Percentiles rank a stretch among this genome's conserved stretches.
Evolutionary conservation across 2,113 vertebrate species (phyloP).

Genomic region (Rutilus rutilus): DNA sequence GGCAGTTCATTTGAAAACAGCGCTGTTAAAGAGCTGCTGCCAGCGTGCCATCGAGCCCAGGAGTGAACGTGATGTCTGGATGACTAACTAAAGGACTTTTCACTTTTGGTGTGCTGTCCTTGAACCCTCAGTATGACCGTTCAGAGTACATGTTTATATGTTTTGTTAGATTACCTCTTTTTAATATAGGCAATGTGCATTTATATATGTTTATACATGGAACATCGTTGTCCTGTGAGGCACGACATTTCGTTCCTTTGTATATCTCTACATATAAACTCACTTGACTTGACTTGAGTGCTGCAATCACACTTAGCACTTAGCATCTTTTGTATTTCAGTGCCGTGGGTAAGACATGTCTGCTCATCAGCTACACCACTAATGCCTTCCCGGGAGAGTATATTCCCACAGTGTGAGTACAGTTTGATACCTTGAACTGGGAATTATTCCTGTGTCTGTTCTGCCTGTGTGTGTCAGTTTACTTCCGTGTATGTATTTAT

Average conservation of each 20-base stretch:
- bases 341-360: slow-evolving; percentile 70
- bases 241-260: too few relatives aligned
- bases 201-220: too few relatives aligned
- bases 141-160: too few relatives aligned
- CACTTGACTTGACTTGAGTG: background rate
- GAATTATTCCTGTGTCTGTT: slow-evolving; percentile 1
- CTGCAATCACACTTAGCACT: background rate
- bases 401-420: slow-evolving; percentile 65
- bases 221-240: too few relatives aligned
- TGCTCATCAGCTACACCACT: slow-evolving; percentile 72
- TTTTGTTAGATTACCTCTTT: too few relatives aligned
- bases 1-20: background rate
- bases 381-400: slow-evolving; percentile 68
- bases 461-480: background rate
- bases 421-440: background rate
- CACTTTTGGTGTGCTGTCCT: background rate
- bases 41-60: background rate
- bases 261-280: too few relatives aligned
- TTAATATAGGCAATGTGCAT: too few relatives aligned
- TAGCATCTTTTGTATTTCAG: slow-evolving; percentile 48
- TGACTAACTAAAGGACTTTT: background rate
- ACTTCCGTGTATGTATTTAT: background rate
- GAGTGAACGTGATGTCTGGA: background rate
- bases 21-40: background rate
- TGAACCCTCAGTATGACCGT: too few relatives aligned